Conservation (phyloP, 2,797 vertebrate species). For the Enoplosus armatus region DNA sequence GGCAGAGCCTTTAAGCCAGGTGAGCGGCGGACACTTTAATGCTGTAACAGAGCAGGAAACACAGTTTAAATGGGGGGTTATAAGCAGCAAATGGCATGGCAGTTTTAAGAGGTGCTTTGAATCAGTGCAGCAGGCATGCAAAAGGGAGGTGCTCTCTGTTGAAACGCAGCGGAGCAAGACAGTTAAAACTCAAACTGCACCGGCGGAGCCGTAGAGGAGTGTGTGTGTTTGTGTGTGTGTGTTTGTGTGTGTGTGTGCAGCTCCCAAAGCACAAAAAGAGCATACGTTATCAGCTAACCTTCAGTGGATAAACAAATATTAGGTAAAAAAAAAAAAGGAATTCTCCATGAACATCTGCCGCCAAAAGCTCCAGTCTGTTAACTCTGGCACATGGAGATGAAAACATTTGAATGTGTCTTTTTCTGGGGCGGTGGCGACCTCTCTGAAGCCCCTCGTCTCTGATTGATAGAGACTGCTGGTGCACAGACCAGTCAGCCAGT, state of each 20-base stretch:
- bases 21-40: not conserved
- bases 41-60: not conserved
- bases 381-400: constrained; percentile 48
- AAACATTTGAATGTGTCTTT: constrained; percentile 50
- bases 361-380: constrained; percentile 45
- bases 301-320: constrained; percentile 49
- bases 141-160: not conserved
- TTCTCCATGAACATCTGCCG: constrained; percentile 47
- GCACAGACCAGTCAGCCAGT: constrained; percentile 59
- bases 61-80: constrained; percentile 5
- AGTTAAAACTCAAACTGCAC: constrained; percentile 7
- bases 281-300: constrained; percentile 40
- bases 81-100: not conserved
- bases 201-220: not conserved
- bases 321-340: constrained; percentile 11
- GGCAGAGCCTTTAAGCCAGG: not conserved
- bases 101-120: not conserved
- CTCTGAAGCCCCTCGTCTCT: constrained; percentile 38
- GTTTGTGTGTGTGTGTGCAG: not conserved
- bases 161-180: not conserved
- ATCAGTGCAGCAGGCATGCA: not conserved
- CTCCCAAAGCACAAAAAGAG: constrained; percentile 30
- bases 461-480: constrained; percentile 58
- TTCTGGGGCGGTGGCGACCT: constrained; percentile 23
- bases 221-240: too few species aligned